phyloP scores from a whole-genome alignment of 2,797 vertebrate species.

The Micromesistius poutassou region DNA sequence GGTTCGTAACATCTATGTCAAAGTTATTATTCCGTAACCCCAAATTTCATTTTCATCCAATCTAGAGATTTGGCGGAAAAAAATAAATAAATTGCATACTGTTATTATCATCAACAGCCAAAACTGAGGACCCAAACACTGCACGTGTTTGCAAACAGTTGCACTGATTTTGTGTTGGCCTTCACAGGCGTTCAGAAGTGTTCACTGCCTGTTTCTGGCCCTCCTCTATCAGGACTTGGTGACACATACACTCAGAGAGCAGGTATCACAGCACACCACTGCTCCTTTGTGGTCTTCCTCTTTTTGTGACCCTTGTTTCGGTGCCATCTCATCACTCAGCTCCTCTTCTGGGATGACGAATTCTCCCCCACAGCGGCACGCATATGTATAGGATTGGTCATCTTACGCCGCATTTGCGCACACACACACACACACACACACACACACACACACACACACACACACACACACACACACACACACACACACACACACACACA shows the following conservation, averaged over 20 bases:
- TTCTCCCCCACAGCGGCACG: not conserved
- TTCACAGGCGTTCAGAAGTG: not conserved
- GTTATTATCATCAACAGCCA: not conserved
- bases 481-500: constrained; percentile 1
- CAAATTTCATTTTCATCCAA: not conserved
- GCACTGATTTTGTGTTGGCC: not conserved
- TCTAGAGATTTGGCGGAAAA: not conserved
- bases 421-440: constrained; percentile 1
- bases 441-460: constrained; percentile 3
- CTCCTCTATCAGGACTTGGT: not conserved
- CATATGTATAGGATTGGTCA: not conserved
- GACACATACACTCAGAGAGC: constrained; percentile 4
- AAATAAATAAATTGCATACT: not conserved
- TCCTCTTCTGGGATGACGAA: not conserved
- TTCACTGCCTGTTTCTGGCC: not conserved
- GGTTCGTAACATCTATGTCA: not conserved
- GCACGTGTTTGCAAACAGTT: not conserved
- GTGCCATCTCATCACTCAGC: not conserved
- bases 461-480: constrained; percentile 4
- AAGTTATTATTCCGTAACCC: not conserved
- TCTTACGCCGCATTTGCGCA: not conserved
- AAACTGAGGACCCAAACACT: not conserved
- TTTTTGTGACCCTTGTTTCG: not conserved
- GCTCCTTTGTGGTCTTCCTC: not conserved
- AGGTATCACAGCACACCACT: constrained; percentile 4